Evolutionary conservation across 1,140 invertebrate species (phyloP).

Genomic region (Adoxophyes honmai): DNA sequence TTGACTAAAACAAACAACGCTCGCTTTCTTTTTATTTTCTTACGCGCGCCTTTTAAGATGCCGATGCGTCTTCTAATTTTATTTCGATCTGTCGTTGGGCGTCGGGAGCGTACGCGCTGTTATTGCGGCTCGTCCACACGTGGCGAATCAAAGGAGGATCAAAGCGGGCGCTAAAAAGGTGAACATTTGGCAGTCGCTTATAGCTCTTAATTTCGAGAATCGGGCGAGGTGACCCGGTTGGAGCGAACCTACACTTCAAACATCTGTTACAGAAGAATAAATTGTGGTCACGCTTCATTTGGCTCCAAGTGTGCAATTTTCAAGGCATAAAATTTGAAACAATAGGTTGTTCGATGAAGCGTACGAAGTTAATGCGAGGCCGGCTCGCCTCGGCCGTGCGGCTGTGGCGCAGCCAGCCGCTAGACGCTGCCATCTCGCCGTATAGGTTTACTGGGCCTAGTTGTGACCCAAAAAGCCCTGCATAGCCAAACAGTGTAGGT

Average conservation of each 20-base stretch:
- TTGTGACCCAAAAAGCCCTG: too few species aligned
- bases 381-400: too few species aligned
- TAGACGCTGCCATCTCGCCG: too few species aligned
- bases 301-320: conserved; percentile 13
- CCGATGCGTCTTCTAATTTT: conserved; percentile 43
- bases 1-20: conserved; percentile 65
- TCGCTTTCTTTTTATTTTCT: conserved; percentile 52
- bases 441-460: too few species aligned
- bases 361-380: not conserved
- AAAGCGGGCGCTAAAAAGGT: conserved; percentile 3
- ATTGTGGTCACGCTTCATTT: conserved; percentile 15
- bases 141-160: conserved; percentile 12
- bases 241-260: not conserved
- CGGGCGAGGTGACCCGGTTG: not conserved
- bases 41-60: conserved; percentile 54
- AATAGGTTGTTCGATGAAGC: conserved; percentile 10
- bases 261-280: conserved; percentile 13
- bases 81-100: conserved; percentile 48
- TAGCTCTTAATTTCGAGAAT: not conserved
- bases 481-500: too few species aligned
- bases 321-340: conserved; percentile 19
- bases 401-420: too few species aligned
- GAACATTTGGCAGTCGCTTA: conserved; percentile 1
- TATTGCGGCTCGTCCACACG: not conserved
- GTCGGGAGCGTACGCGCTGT: conserved; percentile 18